Conservation (phyloP, 2,888 invertebrate species). For the Plutella xylostella region DNA sequence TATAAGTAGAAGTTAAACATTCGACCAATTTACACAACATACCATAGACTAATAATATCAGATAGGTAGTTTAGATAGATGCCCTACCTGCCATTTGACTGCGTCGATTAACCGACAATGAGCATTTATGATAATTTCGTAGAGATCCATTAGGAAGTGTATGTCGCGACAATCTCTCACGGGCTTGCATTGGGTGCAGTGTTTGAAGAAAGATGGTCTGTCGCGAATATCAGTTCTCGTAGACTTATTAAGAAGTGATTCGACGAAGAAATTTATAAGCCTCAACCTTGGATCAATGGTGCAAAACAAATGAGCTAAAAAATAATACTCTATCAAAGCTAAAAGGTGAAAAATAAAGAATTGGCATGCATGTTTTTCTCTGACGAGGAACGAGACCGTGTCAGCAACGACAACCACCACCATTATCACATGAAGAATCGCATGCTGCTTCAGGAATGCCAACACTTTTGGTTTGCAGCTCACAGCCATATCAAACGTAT, state of each 20-base stretch:
- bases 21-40: no score
- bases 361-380: neutral
- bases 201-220: neutral
- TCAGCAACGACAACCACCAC: neutral
- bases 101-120: slow-evolving; percentile 37
- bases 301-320: slow-evolving; percentile 36
- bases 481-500: slow-evolving; percentile 32
- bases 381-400: neutral
- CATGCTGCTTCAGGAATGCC: neutral
- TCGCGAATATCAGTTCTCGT: neutral
- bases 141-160: slow-evolving; percentile 38
- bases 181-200: neutral
- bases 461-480: slow-evolving; percentile 28
- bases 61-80: no score
- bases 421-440: neutral
- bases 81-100: slow-evolving; percentile 49
- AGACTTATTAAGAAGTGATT: slow-evolving; percentile 20
- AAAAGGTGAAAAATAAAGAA: slow-evolving; percentile 12
- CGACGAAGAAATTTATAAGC: slow-evolving; percentile 35
- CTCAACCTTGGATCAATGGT: slow-evolving; percentile 33
- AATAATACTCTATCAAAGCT: slow-evolving; percentile 31
- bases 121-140: slow-evolving; percentile 34
- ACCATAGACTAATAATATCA: no score
- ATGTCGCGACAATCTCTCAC: slow-evolving; percentile 16
- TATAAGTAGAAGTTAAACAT: no score